Evolutionary conservation across 1,140 invertebrate species (phyloP).

Genomic region (Hyles vespertilio): DNA sequence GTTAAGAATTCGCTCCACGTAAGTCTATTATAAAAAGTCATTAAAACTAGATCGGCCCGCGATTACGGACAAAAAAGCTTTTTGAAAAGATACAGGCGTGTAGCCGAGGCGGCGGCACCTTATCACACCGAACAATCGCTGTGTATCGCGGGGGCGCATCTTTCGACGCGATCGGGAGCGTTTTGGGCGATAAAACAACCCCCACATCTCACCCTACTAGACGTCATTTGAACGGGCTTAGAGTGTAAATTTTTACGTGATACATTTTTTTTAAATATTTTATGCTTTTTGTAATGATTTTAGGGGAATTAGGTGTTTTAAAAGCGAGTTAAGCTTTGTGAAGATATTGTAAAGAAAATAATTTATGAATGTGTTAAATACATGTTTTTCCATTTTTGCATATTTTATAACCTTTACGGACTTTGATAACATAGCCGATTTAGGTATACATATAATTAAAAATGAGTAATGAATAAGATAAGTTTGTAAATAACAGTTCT

Average conservation of each 20-base stretch:
- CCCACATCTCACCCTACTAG: slow-evolving; percentile 2
- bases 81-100: slow-evolving; percentile 36
- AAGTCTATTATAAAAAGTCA: slow-evolving; percentile 37
- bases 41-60: slow-evolving; percentile 31
- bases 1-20: slow-evolving; percentile 11
- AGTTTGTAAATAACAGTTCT: too few species aligned
- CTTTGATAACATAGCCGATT: too few species aligned
- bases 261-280: neutral
- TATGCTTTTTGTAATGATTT: too few species aligned
- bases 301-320: too few species aligned
- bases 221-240: slow-evolving; percentile 6
- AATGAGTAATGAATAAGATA: too few species aligned
- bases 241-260: slow-evolving; percentile 8
- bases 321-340: too few species aligned
- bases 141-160: slow-evolving; percentile 31
- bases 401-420: too few species aligned
- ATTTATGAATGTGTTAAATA: too few species aligned
- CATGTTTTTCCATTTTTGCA: too few species aligned
- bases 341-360: too few species aligned
- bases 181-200: slow-evolving; percentile 33
- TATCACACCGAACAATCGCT: slow-evolving; percentile 20
- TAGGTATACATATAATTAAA: too few species aligned
- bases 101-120: slow-evolving; percentile 18
- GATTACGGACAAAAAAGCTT: slow-evolving; percentile 31
- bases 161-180: slow-evolving; percentile 24